Percentiles rank a stretch among this genome's conserved stretches.
Evolutionary conservation across 2,888 invertebrate species (phyloP).

Genomic region (Stenchaetothrips biformis): DNA sequence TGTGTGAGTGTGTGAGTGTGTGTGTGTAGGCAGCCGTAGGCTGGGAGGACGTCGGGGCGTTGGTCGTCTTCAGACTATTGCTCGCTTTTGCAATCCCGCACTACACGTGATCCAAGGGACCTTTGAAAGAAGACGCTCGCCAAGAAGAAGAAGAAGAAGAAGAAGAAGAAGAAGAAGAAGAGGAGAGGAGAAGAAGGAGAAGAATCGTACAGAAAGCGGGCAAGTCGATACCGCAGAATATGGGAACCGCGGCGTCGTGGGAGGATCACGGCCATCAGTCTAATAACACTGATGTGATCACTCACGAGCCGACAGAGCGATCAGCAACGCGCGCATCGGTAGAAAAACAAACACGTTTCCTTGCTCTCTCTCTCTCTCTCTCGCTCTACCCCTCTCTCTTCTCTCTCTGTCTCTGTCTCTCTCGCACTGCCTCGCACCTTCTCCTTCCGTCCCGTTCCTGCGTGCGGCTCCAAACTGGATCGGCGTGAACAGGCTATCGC

Average conservation of each 20-base stretch:
- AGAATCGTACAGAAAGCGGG: neutral
- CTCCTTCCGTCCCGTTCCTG: neutral
- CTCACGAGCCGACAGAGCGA: constrained; percentile 12
- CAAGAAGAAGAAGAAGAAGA: neutral
- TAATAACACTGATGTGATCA: constrained; percentile 24
- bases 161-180: neutral
- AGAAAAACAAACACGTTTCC: constrained; percentile 21
- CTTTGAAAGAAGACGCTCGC: neutral
- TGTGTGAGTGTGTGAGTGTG: neutral
- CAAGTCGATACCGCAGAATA: neutral
- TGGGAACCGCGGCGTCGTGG: neutral
- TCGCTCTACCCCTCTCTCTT: neutral
- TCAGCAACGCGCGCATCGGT: neutral
- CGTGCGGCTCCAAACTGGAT: neutral
- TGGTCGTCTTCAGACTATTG: neutral
- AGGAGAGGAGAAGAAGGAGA: neutral
- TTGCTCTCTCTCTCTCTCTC: neutral
- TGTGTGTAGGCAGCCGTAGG: neutral
- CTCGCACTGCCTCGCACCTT: neutral
- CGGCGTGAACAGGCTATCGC: too few relatives aligned
- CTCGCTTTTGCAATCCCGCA: neutral
- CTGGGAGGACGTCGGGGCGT: neutral
- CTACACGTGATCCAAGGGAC: neutral
- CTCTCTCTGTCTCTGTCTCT: neutral
- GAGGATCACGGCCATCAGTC: neutral